A percentile compares a stretch with the other conserved stretches of the same genome.
Conservation (phyloP, 1,140 invertebrate species). For the Uloborus diversus region DNA sequence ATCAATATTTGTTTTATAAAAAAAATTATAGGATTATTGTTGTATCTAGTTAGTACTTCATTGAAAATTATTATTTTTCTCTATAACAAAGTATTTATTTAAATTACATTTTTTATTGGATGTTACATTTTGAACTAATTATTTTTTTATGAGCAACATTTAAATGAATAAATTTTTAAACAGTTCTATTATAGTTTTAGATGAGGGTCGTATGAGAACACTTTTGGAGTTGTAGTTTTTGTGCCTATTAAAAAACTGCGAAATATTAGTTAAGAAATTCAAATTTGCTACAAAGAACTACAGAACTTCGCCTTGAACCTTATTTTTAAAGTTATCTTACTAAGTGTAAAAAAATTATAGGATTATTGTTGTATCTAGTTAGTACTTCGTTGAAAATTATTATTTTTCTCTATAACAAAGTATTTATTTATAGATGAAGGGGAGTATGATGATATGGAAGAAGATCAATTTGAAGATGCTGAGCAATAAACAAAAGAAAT, state of each 20-base stretch:
- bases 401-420: background rate
- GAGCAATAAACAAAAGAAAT: background rate
- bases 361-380: background rate
- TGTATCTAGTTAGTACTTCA: background rate
- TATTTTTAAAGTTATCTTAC: background rate
- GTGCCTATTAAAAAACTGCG: background rate
- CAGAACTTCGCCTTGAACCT: background rate
- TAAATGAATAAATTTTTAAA: no score
- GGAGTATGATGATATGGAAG: background rate
- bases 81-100: background rate
- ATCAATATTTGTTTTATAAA: no score
- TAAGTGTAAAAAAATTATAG: background rate
- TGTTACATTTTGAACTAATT: no score
- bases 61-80: background rate
- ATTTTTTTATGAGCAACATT: no score
- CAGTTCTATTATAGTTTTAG: no score
- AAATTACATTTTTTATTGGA: no score
- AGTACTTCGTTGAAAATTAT: background rate
- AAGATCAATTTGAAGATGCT: conserved; percentile 32
- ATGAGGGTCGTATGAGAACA: no score
- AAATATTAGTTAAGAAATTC: background rate
- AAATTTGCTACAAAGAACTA: background rate
- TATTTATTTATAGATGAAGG: background rate
- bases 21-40: background rate
- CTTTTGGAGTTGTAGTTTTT: no score